A percentile compares a stretch with the other conserved stretches of the same genome.
Conservation (phyloP, 2,797 vertebrate species). For the Crenichthys baileyi region DNA sequence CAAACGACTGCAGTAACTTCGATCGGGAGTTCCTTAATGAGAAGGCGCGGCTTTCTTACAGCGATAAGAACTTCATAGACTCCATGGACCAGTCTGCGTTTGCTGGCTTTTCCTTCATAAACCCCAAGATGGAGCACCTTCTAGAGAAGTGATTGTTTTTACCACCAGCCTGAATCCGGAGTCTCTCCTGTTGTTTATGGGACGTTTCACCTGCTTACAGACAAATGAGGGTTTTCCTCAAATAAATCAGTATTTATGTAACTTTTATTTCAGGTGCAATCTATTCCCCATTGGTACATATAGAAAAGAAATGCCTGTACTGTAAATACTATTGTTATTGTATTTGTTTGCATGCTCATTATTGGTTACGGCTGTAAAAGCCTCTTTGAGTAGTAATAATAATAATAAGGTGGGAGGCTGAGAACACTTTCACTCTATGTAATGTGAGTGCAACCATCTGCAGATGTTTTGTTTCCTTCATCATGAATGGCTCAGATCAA, state of each 20-base stretch:
- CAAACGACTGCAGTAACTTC: constrained; percentile 96
- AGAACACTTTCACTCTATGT: constrained; percentile 53
- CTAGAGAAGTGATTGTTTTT: constrained; percentile 82
- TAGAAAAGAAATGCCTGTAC: constrained; percentile 56
- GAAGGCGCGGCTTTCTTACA: constrained; percentile 93
- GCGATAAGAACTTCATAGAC: constrained; percentile 96
- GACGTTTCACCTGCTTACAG: constrained; percentile 32
- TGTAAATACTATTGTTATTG: constrained; percentile 65
- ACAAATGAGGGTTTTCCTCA: constrained; percentile 36
- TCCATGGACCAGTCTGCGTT: constrained; percentile 98
- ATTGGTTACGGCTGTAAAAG: constrained; percentile 52
- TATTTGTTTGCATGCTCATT: constrained; percentile 72
- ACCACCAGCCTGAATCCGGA: constrained; percentile 14
- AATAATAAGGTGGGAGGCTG: constrained; percentile 31
- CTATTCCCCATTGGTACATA: constrained; percentile 52
- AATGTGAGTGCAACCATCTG: constrained; percentile 30
- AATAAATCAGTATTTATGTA: constrained; percentile 58
- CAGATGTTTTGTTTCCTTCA: no score
- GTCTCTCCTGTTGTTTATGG: constrained; percentile 36
- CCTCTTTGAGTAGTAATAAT: constrained; percentile 51
- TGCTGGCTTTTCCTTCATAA: constrained; percentile 94
- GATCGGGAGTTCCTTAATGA: constrained; percentile 97
- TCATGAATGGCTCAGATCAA: constrained; percentile 40
- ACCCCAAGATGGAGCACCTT: constrained; percentile 90
- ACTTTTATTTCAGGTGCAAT: constrained; percentile 49